Percentiles rank a stretch among this genome's conserved stretches.
Evolutionary conservation across 2,113 vertebrate species (phyloP).

Genomic region (Thryonomys swinderianus): DNA sequence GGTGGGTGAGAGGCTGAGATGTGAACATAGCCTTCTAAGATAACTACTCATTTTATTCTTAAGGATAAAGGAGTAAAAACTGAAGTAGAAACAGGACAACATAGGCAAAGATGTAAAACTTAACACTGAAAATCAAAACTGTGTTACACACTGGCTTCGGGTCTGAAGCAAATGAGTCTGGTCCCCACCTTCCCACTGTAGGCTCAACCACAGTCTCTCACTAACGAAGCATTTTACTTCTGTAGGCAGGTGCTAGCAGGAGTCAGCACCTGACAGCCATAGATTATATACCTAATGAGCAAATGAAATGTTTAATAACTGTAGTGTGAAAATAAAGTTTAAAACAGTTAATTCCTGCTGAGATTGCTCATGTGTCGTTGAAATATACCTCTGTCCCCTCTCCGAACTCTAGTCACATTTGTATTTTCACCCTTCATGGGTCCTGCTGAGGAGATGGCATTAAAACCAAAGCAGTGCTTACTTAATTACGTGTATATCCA

Average conservation of each 20-base stretch:
- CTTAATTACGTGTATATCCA: constrained; percentile 66
- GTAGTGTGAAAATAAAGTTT: constrained; percentile 76
- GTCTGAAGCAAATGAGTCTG: too few species aligned
- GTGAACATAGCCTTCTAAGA: not conserved
- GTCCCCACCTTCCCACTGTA: not conserved
- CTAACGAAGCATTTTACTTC: not conserved
- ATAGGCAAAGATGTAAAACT: not conserved
- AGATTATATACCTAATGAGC: constrained; percentile 77
- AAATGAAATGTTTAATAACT: constrained; percentile 82
- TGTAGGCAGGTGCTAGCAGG: constrained; percentile 29
- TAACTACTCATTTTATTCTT: not conserved
- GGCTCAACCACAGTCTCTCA: not conserved
- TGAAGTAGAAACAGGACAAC: not conserved
- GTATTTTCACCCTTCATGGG: not conserved
- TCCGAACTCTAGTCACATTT: not conserved
- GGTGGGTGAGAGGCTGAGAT: not conserved
- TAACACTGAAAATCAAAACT: not conserved
- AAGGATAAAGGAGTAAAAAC: not conserved
- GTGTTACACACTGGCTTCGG: rapidly evolving
- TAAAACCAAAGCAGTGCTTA: constrained; percentile 38
- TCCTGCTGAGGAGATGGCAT: constrained; percentile 61
- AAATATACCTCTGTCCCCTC: not conserved
- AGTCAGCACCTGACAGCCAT: constrained; percentile 77
- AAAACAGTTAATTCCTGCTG: constrained; percentile 55
- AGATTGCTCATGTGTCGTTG: not conserved